Evolutionary conservation across 2,797 vertebrate genomes (phyloP), one percentile per base, ranked within the genome.

Genomic region (Ambastaia sidthimunki): DNA sequence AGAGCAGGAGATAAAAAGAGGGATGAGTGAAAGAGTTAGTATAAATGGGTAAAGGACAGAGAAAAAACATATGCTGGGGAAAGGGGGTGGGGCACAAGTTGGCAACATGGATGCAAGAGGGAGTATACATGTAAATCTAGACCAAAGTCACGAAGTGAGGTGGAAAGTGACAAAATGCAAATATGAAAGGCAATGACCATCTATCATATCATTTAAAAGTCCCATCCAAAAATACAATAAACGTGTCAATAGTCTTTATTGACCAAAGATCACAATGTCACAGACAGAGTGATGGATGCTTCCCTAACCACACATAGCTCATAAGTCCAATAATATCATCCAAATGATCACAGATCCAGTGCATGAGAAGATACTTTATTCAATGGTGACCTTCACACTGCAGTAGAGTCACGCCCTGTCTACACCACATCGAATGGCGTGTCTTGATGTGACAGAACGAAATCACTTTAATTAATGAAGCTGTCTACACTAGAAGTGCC

Each of bases 211-310:
- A 71, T 68, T 80, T 50, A 73, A 60, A 28, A 5, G 47, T 41
- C 21, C 37, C n/a, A 69, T 80, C 71, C 55, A 18, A 72, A 66
- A 54, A 80, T 63, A 78, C 47, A 78, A 78, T 80, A 69, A 66
- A 78, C 47, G 54, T 21, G 67, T 69, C 85, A 82, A 81, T 84
- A 76, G 60, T 62, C 63, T 72, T 81, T 75, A 84, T 72, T 81
- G 80, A 80, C 74, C 72, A 78, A 76, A 78, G 80, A 75, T 63
- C 25, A 70, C 34, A 28, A 31, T 52, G 80, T 78, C 80, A 70
- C 41, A 80, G 52, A 55, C 65, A 82, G 71, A 50, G 82, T 79
- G 78, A 86, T 73, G 41, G 57, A 86, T 81, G 69, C 19, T 65
- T 60, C 63, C 31, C 62, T 71, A 55, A 66, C 52, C 59, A 74